Evolutionary conservation across 2,888 invertebrate genomes (phyloP), one percentile per base, ranked within the genome.

Genomic region (Chesias legatella): DNA sequence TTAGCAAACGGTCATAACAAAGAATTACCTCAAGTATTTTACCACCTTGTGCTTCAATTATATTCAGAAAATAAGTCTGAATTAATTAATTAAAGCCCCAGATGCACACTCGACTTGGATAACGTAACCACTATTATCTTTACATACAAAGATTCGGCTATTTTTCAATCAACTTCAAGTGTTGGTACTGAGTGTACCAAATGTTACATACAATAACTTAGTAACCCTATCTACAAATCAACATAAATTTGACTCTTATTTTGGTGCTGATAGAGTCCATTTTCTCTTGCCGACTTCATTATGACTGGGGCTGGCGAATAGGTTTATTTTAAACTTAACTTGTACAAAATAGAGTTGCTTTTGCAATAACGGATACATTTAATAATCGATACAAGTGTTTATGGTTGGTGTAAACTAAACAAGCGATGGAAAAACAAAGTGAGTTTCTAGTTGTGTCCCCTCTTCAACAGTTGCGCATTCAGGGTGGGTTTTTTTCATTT

Each of bases 141-240:
- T 65, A 73, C 66, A 69, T 46, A 82, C 78, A 79, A 79, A 70
- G 77, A 67, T 68, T 63, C 57, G 65, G 80, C 71, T 73, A 73
- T 75, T 80, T 82, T 83, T 75, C 85, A 84, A 85, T 86, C 83
- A 82, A 73, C 63, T 61, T 82, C 73, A 73, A 85, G 85, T 67
- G 60, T 56, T 33, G 56, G 55, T 50, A 49, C 51, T 50, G 56
- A 67, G 62, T 63, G 55, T 59, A 67, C 74, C 82, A 83, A 84
- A 80, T 84, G 84, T 79, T 83, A 58, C 61, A 49, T 17, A 52
- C 53, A 42, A 11, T 36, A 6, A 10, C 28, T 36, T 9, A 10
- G 24, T 23, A 39, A 29, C 23, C 37, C 21, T 29, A 7, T 23
- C n/a, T 10, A 5, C 7, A 7, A 5, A 5, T 22, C 17, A 29